Evolutionary conservation across 64 coral and sea anemone genomes (phyloP), one percentile per base, ranked within the genome.

Genomic region (Montipora sp.): DNA sequence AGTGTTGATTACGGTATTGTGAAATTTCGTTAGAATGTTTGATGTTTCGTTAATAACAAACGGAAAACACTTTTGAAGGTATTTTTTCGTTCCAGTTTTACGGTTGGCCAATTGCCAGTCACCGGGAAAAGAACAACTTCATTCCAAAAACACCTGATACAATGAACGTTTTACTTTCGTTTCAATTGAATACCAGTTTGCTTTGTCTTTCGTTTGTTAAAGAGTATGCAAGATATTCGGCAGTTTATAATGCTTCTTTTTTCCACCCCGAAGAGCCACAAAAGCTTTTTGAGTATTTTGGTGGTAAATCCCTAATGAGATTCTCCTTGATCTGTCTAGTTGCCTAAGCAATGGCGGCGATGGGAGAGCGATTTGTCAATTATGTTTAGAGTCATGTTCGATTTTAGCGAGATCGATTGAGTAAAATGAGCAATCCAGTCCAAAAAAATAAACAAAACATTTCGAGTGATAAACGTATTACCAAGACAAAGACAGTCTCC

Each of bases 401-500:
- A 59, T 27, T 36, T 11, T 61, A 1, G 55, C 21, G 5, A 53
- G 22, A 20, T 55, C 51, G 19, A 58, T 23, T 12, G 55, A 10
- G 24, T 23, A 11, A 43, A 13, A 57, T 6, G 6, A 36, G 0
- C 23, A 18, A 61, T 59, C 47, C 46, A 12, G 47, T 48, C 45
- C 18, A 19, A 49, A 50, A 15, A 1, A 50, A 85, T 14, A 14
- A 85, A 85, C 63, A 85, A 85, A 51, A 72, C 82, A 20, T 85
- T 16, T 7, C 7, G 9, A 49, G 9, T 85, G 82, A 71, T 85
- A 85, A 72, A 71, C 27, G 47, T 18, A 63, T 48, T 48, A 1
- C 68, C 1, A 71, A 45, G 20, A 72, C 65, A 85, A 85, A 50
- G 27, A 50, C 2, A 47, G 23, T 68, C 43, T 47, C 24, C 3